These are phyloP conservation scores for Pithys albifrons DNA, from an alignment of 2,113 vertebrate genomes.

Conservation along the genomic window DNA sequence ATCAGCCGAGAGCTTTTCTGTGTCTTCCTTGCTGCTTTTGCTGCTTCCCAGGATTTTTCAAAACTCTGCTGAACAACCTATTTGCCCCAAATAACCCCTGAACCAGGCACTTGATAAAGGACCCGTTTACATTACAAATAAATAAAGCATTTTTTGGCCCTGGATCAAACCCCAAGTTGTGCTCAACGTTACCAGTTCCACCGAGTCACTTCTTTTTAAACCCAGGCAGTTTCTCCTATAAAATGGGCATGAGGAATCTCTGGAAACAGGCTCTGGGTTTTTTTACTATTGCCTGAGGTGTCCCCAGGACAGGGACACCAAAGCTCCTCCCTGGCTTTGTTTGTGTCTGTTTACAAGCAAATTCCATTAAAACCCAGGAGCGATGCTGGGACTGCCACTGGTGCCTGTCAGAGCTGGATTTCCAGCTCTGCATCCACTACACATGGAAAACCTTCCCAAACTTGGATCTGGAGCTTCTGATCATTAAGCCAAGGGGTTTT, in stretches of 20 bases:
- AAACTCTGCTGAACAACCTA: neutral
- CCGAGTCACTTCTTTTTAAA: neutral
- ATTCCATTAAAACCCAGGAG: neutral
- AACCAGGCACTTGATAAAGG: neutral
- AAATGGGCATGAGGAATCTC: constrained; percentile 1
- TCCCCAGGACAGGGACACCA: neutral
- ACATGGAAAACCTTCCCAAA: neutral
- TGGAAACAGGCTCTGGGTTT: neutral
- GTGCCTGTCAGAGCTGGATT: neutral
- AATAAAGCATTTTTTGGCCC: constrained; percentile 18
- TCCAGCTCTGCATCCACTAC: neutral
- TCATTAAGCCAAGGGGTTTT: neutral
- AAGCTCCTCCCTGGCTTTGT: neutral
- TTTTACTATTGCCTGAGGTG: neutral
- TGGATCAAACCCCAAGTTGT: neutral
- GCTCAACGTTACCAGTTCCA: neutral
- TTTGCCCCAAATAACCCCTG: neutral
- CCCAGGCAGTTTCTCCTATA: constrained; percentile 5
- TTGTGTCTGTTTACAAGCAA: neutral
- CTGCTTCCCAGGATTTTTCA: neutral
- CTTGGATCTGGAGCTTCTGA: neutral
- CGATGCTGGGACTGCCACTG: no score
- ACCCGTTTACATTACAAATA: neutral
- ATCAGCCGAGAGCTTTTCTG: neutral
- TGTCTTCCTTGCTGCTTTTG: neutral